These are phyloP conservation scores for Hydropsyche tenuis DNA, from an alignment of 1,140 invertebrate species.

Conservation along the genomic window DNA sequence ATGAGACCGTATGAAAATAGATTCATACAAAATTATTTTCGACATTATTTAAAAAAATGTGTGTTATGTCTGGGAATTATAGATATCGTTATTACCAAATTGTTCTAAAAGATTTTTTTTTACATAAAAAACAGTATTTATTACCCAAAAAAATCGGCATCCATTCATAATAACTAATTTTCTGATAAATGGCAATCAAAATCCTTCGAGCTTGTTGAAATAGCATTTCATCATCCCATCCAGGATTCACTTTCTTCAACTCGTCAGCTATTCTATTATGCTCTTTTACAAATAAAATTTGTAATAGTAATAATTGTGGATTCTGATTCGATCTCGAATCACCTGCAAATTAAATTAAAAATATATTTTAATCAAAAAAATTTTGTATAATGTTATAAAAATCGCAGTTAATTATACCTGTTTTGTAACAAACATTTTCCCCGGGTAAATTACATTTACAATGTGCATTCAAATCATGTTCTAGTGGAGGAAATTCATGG, in stretches of 20 bases:
- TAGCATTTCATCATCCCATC: conserved; percentile 67
- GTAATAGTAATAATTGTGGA: conserved; percentile 63
- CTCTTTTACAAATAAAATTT: conserved; percentile 69
- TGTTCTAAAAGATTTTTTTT: conserved; percentile 46
- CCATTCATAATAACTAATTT: conserved; percentile 68
- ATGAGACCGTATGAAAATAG: too few relatives aligned
- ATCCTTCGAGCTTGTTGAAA: conserved; percentile 71
- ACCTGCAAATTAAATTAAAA: conserved; percentile 57
- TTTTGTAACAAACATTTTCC: conserved; percentile 41
- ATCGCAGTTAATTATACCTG: conserved; percentile 10
- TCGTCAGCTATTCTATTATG: conserved; percentile 70
- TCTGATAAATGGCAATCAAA: conserved; percentile 63
- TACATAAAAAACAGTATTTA: too few relatives aligned
- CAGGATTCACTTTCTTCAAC: conserved; percentile 66
- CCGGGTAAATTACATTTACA: conserved; percentile 27
- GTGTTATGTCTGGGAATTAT: too few relatives aligned
- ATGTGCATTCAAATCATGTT: conserved; percentile 22
- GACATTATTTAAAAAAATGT: too few relatives aligned
- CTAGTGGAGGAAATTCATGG: conserved; percentile 38
- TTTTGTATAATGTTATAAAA: neutral
- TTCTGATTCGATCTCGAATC: conserved; percentile 73
- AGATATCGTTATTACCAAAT: too few relatives aligned
- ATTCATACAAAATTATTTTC: too few relatives aligned
- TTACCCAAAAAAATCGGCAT: conserved; percentile 65
- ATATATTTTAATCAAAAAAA: neutral